phyloP scores from a whole-genome alignment of 1,140 invertebrate genomes.

The Heliconius nattereri region DNA sequence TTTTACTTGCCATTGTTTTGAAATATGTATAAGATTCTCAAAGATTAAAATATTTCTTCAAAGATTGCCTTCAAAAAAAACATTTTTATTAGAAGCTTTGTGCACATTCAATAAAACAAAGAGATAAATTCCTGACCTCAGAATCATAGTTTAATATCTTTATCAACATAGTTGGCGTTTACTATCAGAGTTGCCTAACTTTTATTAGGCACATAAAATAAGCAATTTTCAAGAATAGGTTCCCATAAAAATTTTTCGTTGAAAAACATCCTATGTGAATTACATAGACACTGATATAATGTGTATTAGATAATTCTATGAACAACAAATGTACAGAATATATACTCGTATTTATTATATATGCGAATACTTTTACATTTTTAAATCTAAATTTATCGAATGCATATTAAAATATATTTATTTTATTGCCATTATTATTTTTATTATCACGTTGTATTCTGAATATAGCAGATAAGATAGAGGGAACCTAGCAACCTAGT shows the following conservation, averaged over 20 bases:
- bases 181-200: conserved; percentile 13
- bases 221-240: conserved; percentile 16
- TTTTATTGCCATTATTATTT: no score
- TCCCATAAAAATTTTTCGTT: conserved; percentile 5
- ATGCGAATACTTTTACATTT: no score
- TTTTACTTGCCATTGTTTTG: no score
- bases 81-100: neutral
- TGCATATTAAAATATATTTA: no score
- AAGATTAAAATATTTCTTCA: no score
- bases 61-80: neutral
- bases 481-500: no score
- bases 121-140: conserved; percentile 4
- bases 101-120: conserved; percentile 12
- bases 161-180: conserved; percentile 12
- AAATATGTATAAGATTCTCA: no score
- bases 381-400: no score
- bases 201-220: conserved; percentile 25
- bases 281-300: neutral
- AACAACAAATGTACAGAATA: no score
- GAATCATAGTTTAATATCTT: conserved; percentile 9
- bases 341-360: no score
- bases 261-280: neutral
- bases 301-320: neutral
- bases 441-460: no score
- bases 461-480: no score